These are phyloP conservation scores for Morelia viridis DNA, from an alignment of 2,797 vertebrate genomes.

Conservation along the genomic window DNA sequence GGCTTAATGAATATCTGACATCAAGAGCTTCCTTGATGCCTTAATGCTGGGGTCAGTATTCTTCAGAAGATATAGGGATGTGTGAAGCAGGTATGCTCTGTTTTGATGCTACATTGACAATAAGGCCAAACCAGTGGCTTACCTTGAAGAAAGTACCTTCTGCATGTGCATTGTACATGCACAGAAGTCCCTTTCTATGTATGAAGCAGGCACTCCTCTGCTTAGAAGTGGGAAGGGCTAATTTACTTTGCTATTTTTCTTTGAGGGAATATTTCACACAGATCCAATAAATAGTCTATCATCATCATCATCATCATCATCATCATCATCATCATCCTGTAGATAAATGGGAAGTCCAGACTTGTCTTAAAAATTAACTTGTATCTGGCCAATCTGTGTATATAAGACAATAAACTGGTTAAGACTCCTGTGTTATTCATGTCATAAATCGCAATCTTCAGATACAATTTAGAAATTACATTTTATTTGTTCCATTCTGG, in stretches of 20 bases:
- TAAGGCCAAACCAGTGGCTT: too few species aligned
- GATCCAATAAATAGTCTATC: background rate
- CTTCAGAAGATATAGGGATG: constrained; percentile 42
- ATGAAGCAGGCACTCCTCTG: too few species aligned
- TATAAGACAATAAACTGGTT: constrained; percentile 30
- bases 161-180: too few species aligned
- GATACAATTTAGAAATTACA: too few species aligned
- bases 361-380: constrained; percentile 28
- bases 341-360: background rate
- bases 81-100: constrained; percentile 34
- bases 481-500: too few species aligned
- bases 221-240: too few species aligned
- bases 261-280: too few species aligned
- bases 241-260: background rate
- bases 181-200: too few species aligned
- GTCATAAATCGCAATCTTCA: background rate
- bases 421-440: constrained; percentile 12
- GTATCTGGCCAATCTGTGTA: constrained; percentile 20
- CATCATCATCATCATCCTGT: background rate
- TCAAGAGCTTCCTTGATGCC: constrained; percentile 70
- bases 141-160: too few species aligned
- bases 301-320: background rate
- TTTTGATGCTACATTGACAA: constrained; percentile 12
- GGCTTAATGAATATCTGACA: constrained; percentile 69
- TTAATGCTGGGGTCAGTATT: constrained; percentile 64